These are phyloP conservation scores for Habroteleia sp. DNA, from an alignment of 2,888 invertebrate genomes.

Conservation along the genomic window DNA sequence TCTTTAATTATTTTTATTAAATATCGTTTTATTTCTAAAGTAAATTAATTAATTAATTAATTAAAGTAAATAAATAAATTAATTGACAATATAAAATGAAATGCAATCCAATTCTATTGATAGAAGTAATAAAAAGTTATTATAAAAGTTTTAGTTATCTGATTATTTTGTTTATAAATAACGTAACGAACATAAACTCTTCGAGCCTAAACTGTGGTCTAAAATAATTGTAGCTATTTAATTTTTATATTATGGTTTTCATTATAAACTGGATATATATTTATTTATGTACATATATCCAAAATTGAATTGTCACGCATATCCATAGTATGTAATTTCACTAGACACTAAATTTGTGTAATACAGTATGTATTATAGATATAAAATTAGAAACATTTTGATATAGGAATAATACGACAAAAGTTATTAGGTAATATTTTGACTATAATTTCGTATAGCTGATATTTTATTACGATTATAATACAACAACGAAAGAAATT, in stretches of 20 bases:
- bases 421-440: constrained; percentile 44
- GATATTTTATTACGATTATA: too few relatives aligned
- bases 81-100: too few relatives aligned
- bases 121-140: too few relatives aligned
- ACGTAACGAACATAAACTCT: not conserved
- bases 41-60: too few relatives aligned
- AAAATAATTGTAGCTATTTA: constrained; percentile 1
- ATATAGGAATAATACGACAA: constrained; percentile 13
- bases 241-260: constrained; percentile 7
- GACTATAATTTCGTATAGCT: constrained; percentile 37
- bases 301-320: constrained; percentile 69
- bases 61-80: too few relatives aligned
- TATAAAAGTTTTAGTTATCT: too few relatives aligned
- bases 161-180: too few relatives aligned
- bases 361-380: constrained; percentile 41
- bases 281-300: too few relatives aligned
- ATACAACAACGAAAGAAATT: too few relatives aligned
- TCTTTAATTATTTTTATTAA: too few relatives aligned
- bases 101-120: too few relatives aligned
- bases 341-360: constrained; percentile 41
- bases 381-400: constrained; percentile 42
- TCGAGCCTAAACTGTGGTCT: constrained; percentile 16
- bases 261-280: constrained; percentile 43
- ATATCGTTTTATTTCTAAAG: too few relatives aligned
- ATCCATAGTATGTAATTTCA: constrained; percentile 67